Conservation (phyloP, 1,140 invertebrate genomes). For the Yoshiicerus persimilis region DNA sequence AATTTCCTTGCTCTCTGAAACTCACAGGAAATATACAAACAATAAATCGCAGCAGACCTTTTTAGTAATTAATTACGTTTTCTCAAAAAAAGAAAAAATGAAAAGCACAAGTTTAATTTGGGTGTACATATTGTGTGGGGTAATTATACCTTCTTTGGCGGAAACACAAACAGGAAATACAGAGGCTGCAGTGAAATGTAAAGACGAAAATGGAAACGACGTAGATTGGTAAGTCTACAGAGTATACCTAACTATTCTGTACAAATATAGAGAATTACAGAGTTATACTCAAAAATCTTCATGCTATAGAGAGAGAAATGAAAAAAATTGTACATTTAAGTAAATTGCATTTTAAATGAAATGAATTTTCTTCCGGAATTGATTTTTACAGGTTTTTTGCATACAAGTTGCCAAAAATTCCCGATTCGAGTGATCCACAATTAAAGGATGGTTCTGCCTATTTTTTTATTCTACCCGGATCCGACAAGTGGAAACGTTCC, state of each 20-base stretch:
- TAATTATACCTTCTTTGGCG: background rate
- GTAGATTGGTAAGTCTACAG: conserved; percentile 8
- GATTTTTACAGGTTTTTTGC: conserved; percentile 71
- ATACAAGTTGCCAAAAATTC: conserved; percentile 76
- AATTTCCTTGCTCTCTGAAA: no score
- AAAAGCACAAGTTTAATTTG: background rate
- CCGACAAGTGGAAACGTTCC: conserved; percentile 69
- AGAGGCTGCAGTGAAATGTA: conserved; percentile 15
- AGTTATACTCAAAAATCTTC: no score
- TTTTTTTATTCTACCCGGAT: conserved; percentile 69
- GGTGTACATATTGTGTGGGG: background rate
- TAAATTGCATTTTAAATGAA: background rate
- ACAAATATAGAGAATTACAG: no score
- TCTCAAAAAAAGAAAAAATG: no score
- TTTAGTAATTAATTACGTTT: no score
- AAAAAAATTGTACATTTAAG: no score
- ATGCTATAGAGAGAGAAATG: background rate
- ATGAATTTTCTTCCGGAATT: background rate
- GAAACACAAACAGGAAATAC: background rate
- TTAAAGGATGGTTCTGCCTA: conserved; percentile 69
- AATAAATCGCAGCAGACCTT: no score
- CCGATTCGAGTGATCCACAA: conserved; percentile 58
- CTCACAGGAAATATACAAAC: no score
- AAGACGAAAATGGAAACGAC: conserved; percentile 26
- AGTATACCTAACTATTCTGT: background rate